Evolutionary conservation across 2,888 invertebrate genomes (phyloP).

Genomic region (Timandra comae): DNA sequence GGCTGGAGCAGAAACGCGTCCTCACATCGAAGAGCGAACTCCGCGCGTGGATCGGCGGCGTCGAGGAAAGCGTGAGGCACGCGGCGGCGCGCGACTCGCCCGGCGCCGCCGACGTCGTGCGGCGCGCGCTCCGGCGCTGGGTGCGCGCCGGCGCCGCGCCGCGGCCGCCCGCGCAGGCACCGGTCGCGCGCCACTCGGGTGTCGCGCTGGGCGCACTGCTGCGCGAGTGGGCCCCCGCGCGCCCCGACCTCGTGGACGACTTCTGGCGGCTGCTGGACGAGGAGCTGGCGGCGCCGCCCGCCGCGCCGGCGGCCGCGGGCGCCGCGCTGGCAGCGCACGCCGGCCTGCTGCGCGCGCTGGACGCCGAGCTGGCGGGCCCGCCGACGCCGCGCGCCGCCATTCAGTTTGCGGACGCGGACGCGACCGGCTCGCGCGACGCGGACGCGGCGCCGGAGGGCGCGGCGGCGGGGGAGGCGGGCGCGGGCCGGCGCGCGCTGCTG

Average conservation of each 20-base stretch:
- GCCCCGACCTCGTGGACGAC: not conserved
- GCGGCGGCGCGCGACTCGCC: constrained; percentile 33
- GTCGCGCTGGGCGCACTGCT: no score
- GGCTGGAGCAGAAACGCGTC: constrained; percentile 79
- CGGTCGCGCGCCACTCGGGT: not conserved
- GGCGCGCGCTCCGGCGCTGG: constrained; percentile 41
- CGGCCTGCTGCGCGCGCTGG: constrained; percentile 90
- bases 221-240: no score
- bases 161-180: not conserved
- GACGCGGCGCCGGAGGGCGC: constrained; percentile 25
- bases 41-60: constrained; percentile 78
- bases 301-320: constrained; percentile 96
- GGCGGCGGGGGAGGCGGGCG: constrained; percentile 82
- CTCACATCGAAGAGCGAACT: no score
- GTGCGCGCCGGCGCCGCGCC: constrained; percentile 28
- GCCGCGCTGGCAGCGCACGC: constrained; percentile 96
- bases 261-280: constrained; percentile 63
- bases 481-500: constrained; percentile 52
- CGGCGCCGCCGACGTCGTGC: not conserved
- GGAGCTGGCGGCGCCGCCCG: constrained; percentile 88
- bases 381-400: constrained; percentile 94
- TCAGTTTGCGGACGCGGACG: constrained; percentile 6
- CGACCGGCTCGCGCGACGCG: not conserved
- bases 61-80: constrained; percentile 83
- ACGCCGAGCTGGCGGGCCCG: constrained; percentile 91